Evolutionary conservation across 2,797 vertebrate genomes (phyloP).

Genomic region (Avahi laniger): DNA sequence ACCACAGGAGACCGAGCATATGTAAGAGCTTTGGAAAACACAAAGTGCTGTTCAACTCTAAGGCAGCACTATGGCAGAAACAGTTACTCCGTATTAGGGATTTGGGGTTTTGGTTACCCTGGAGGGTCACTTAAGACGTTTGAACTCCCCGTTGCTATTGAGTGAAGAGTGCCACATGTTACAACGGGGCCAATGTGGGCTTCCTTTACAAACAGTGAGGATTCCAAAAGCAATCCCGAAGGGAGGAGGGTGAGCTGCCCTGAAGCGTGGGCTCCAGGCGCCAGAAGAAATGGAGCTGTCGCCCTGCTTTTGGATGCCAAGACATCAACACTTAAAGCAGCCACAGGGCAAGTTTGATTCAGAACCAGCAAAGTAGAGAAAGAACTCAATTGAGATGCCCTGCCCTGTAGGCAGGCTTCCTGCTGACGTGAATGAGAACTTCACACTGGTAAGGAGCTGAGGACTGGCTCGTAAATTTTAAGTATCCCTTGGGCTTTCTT

Average conservation of each 20-base stretch:
- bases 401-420: not conserved
- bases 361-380: constrained; percentile 50
- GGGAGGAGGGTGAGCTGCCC: not conserved
- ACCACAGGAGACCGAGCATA: not conserved
- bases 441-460: constrained; percentile 8
- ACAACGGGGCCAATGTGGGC: not conserved
- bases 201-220: constrained; percentile 39
- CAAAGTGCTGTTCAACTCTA: not conserved
- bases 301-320: constrained; percentile 53
- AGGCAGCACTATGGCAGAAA: not conserved
- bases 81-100: not conserved
- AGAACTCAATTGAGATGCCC: constrained; percentile 37
- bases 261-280: not conserved
- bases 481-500: constrained; percentile 47
- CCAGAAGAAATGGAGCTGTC: constrained; percentile 58
- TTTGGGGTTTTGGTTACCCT: not conserved
- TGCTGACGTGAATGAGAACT: constrained; percentile 38
- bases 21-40: not conserved
- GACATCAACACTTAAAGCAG: not conserved
- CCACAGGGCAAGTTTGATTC: constrained; percentile 47
- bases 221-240: not conserved
- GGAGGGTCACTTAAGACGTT: constrained; percentile 1
- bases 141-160: not conserved
- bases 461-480: constrained; percentile 11
- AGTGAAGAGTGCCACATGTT: not conserved